Base-by-base conservation (phyloP, 2,113 vertebrate species). In the Tragelaphus imberbis region DNA sequence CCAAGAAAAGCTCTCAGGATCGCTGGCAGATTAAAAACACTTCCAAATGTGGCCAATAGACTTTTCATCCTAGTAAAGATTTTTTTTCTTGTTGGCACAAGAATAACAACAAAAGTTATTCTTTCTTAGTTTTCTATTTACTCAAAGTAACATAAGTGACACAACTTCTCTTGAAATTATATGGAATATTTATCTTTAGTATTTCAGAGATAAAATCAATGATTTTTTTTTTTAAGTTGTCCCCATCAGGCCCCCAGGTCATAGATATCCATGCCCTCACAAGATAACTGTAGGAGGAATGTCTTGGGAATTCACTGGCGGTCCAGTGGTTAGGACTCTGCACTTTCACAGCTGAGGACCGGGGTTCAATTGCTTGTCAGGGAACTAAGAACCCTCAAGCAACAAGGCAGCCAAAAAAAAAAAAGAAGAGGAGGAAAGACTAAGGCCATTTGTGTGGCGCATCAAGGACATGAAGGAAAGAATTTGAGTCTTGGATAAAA, bases 321-420 rank as follows among this genome's bases (percentile, higher is more conserved):
- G 23, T 27, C 23, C 40, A 75, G 36, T 75, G 36, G 71, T 75
- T 75, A 75, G 10, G 12, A 44, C 71, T 75, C 71, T 44, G 71
- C 36, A 77, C 23, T 2, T 44, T 25, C 23, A 44, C 40, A 27
- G 71, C 40, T 44, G 40, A 44, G 6, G 71, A 44, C 71, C 40
- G 4, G 12, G 40, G 23, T 44, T 44, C 40, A 14, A 27, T 27
- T 44, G 23, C 23, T 77, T 44, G 23, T 77, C 71, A 44, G 71
- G 40, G 19, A 44, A 44, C 40, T 77, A 27, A 44, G 40, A 77
- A 44, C 12, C 36, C 0, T 0, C 23, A 27, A 44, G 40, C 23
- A 27, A 27, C 0, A 0, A 44, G 12, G 12, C 71, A 44, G 40
- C 21, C 6, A 1, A 36, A n/a, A 21, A 71, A 23, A 44, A 40